phyloP scores from a whole-genome alignment of 2,888 invertebrate species.

The Scaptomyza tumidula region DNA sequence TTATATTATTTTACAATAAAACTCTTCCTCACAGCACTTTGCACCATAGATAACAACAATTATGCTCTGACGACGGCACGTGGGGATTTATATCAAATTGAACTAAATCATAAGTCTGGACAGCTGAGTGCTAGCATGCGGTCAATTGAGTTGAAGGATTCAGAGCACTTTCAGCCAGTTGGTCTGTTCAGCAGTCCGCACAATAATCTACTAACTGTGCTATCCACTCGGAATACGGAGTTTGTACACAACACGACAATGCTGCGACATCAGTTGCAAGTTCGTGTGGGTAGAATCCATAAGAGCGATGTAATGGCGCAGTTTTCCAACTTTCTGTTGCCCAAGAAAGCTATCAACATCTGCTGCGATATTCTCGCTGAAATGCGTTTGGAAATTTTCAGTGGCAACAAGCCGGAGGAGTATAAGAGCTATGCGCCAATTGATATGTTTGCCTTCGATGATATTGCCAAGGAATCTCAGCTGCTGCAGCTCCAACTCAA shows the following conservation, averaged over 20 bases:
- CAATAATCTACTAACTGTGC: slow-evolving; percentile 67
- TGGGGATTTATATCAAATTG: slow-evolving; percentile 57
- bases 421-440: slow-evolving; percentile 37
- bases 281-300: slow-evolving; percentile 45
- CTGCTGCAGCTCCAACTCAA: slow-evolving; percentile 76
- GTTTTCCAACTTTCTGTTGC: slow-evolving; percentile 16
- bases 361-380: slow-evolving; percentile 69
- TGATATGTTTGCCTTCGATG: slow-evolving; percentile 33
- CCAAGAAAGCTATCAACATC: slow-evolving; percentile 37
- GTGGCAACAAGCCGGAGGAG: slow-evolving; percentile 42
- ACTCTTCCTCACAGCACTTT: slow-evolving; percentile 62
- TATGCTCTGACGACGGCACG: slow-evolving; percentile 71
- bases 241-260: slow-evolving; percentile 34
- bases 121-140: slow-evolving; percentile 50
- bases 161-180: slow-evolving; percentile 66
- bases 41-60: slow-evolving; percentile 47
- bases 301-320: slow-evolving; percentile 20
- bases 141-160: slow-evolving; percentile 41
- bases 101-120: slow-evolving; percentile 42
- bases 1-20: not conserved
- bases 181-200: slow-evolving; percentile 72
- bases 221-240: slow-evolving; percentile 71
- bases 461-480: slow-evolving; percentile 55
- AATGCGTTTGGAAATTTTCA: slow-evolving; percentile 71
- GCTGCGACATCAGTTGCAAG: slow-evolving; percentile 12